Evolutionary conservation across 2,113 vertebrate genomes (phyloP).

Genomic region (Otus sunia): DNA sequence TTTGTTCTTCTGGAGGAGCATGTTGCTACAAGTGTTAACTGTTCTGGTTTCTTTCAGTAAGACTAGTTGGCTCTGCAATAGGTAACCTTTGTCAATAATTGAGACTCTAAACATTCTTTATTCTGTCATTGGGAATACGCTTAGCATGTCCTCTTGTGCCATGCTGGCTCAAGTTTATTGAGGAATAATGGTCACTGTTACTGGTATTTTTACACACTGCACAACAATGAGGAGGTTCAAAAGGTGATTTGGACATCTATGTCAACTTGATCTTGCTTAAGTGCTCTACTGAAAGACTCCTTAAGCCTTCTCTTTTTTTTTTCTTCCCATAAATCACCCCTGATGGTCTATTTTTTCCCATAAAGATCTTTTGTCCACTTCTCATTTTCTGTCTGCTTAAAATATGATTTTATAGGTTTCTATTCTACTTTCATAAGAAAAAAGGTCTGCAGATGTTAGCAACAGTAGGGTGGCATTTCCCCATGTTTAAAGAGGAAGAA

Average conservation of each 20-base stretch:
- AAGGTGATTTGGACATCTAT: not conserved
- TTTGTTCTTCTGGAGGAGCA: not conserved
- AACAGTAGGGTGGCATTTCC: not conserved
- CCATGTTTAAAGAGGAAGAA: not conserved
- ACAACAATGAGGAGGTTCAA: not conserved
- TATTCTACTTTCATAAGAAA: not conserved
- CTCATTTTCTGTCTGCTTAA: not conserved
- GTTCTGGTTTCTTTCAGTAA: not conserved
- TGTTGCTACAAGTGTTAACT: not conserved
- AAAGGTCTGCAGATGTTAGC: not conserved
- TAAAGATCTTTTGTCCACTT: not conserved
- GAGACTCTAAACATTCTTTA: not conserved
- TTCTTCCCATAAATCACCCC: not conserved
- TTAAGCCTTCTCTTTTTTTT: not conserved
- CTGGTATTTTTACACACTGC: not conserved
- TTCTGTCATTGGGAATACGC: not conserved
- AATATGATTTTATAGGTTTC: not conserved
- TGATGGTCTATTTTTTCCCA: too few species aligned
- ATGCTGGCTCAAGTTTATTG: not conserved
- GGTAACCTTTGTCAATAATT: not conserved
- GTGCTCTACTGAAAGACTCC: not conserved
- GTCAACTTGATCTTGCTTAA: not conserved
- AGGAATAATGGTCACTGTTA: not conserved
- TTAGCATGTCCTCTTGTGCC: not conserved
- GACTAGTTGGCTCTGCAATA: not conserved